A percentile compares a stretch with the other conserved stretches of the same genome.
Conservation (phyloP, 2,113 vertebrate species). For the Asarcornis scutulata region DNA sequence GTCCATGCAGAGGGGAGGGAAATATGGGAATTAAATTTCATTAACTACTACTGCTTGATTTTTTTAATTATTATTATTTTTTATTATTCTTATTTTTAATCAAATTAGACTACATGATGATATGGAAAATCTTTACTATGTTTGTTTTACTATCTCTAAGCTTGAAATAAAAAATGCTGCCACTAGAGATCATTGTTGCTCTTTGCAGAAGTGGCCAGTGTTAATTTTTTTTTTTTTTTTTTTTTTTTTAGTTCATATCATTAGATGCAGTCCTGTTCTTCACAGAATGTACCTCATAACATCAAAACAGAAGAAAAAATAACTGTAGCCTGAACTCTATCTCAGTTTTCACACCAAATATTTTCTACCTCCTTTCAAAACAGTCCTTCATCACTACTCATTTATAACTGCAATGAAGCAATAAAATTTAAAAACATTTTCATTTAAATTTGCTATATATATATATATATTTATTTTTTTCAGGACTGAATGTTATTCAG, state of each 20-base stretch:
- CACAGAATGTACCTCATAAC: neutral
- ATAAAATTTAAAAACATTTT: neutral
- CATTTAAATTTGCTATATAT: neutral
- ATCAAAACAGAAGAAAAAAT: neutral
- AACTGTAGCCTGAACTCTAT: neutral
- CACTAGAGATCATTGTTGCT: conserved; percentile 77
- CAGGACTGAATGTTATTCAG: neutral
- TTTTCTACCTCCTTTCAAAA: neutral
- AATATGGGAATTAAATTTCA: neutral
- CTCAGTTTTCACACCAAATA: neutral
- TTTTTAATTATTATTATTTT: neutral
- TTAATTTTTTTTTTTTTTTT: too few species aligned
- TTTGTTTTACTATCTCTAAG: neutral
- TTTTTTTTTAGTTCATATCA: neutral
- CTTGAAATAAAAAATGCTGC: conserved; percentile 58
- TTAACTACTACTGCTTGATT: neutral
- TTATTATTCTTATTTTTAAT: neutral
- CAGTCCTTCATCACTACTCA: neutral
- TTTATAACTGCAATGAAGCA: neutral
- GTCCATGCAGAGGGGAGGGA: neutral
- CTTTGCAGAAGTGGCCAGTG: conserved; percentile 31
- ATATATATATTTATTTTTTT: neutral
- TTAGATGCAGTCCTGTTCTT: neutral
- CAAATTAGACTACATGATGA: neutral
- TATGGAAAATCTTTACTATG: neutral